Conservation (phyloP, 1,140 invertebrate species). For the Euura saliciscinereae region DNA sequence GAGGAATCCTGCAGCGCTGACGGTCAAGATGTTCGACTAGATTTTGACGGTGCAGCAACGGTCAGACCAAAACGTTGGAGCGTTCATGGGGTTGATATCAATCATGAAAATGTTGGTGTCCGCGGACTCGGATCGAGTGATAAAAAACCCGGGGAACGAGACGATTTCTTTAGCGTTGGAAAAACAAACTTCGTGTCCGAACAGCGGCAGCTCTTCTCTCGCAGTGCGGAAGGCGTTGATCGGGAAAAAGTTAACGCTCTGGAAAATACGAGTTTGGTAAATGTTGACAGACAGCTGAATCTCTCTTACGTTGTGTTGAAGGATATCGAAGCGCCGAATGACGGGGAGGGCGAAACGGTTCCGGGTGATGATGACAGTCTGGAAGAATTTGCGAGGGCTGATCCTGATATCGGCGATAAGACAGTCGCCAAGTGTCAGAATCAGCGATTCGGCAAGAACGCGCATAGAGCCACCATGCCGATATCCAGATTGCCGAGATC, state of each 20-base stretch:
- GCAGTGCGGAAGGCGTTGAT: neutral
- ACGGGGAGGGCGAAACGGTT: neutral
- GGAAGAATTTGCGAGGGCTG: no score
- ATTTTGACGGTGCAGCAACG: neutral
- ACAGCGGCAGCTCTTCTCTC: neutral
- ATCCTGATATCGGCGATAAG: neutral
- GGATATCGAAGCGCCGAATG: neutral
- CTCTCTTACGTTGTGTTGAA: constrained; percentile 2
- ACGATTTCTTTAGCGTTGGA: neutral
- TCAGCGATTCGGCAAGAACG: neutral
- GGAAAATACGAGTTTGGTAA: neutral
- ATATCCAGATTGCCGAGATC: neutral
- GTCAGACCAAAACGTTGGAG: neutral
- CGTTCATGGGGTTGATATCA: neutral
- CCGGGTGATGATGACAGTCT: neutral
- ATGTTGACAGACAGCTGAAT: neutral
- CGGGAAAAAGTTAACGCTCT: neutral
- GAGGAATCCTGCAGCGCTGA: neutral
- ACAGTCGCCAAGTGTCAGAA: neutral
- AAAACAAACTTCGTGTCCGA: neutral
- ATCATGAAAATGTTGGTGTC: neutral
- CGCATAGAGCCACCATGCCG: neutral
- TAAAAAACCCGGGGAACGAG: neutral
- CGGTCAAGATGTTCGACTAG: neutral
- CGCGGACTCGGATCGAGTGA: neutral